A percentile compares a stretch with the other conserved stretches of the same genome.
phyloP scores from a whole-genome alignment of 1,140 invertebrate species.

The Bursaphelenchus mucronatus region DNA sequence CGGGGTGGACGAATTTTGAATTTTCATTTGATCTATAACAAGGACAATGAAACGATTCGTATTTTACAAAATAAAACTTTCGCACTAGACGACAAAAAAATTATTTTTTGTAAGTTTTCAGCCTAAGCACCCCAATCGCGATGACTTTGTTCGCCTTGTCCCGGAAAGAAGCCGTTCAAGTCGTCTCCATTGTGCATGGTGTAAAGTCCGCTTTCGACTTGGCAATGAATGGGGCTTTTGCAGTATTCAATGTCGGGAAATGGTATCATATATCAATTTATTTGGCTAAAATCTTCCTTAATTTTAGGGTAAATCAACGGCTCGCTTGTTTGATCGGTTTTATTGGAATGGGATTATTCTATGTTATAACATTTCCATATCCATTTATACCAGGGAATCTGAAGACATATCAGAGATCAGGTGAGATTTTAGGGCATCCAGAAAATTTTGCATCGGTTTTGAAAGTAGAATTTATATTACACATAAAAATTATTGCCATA shows the following conservation, averaged over 20 bases:
- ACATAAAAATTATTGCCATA: background rate
- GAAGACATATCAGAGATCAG: constrained; percentile 5
- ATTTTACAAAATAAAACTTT: too few species aligned
- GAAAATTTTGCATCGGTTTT: background rate
- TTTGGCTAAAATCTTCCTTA: background rate
- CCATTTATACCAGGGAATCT: constrained; percentile 11
- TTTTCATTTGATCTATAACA: too few species aligned
- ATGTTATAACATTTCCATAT: constrained; percentile 16
- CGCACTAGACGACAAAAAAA: background rate
- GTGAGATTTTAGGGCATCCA: background rate
- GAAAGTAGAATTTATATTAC: background rate
- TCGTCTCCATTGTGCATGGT: constrained; percentile 3
- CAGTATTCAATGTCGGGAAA: constrained; percentile 14
- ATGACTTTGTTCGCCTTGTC: constrained; percentile 18
- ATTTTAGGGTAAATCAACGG: constrained; percentile 8
- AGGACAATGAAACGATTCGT: too few species aligned
- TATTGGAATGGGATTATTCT: constrained; percentile 17
- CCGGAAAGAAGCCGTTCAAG: constrained; percentile 17
- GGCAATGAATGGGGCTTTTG: constrained; percentile 1
- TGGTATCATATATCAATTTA: constrained; percentile 4
- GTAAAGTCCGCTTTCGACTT: constrained; percentile 6
- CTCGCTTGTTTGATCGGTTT: constrained; percentile 4
- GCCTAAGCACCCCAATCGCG: constrained; percentile 12
- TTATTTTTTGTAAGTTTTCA: background rate
- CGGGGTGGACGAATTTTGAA: too few species aligned